These are phyloP conservation scores for Strix uralensis DNA, from an alignment of 2,113 vertebrate species.

Conservation along the genomic window DNA sequence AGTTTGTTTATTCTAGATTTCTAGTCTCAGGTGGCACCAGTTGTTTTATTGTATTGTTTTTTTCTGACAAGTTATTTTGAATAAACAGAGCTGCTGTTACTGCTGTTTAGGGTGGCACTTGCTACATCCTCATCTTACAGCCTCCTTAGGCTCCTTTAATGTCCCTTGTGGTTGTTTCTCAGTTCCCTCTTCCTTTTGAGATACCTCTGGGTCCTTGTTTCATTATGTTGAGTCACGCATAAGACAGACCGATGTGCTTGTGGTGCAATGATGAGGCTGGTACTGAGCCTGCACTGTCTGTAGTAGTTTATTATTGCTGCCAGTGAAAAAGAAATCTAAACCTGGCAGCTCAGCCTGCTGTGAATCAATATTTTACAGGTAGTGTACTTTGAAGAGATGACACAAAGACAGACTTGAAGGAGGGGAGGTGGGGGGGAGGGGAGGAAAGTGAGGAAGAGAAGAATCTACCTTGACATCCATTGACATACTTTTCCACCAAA, in stretches of 20 bases:
- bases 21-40: background rate
- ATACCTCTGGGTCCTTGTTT: conserved; percentile 68
- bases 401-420: conserved; percentile 76
- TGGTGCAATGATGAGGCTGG: conserved; percentile 59
- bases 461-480: conserved; percentile 74
- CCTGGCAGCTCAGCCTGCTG: conserved; percentile 81
- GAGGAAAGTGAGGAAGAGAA: conserved; percentile 37
- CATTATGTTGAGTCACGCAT: conserved; percentile 72
- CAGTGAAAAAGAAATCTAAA: conserved; percentile 77
- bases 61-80: conserved; percentile 51
- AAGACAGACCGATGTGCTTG: conserved; percentile 67
- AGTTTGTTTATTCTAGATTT: background rate
- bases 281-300: conserved; percentile 71
- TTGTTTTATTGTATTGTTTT: conserved; percentile 18
- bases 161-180: conserved; percentile 55
- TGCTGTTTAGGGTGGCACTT: conserved; percentile 40
- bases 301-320: conserved; percentile 78
- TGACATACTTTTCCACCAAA: conserved; percentile 72
- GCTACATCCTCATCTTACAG: conserved; percentile 31
- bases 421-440: conserved; percentile 12
- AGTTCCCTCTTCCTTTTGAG: conserved; percentile 65
- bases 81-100: conserved; percentile 25
- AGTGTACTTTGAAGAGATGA: conserved; percentile 82
- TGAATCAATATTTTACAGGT: conserved; percentile 87
- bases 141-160: conserved; percentile 56